These are phyloP conservation scores for Zenarchopterus dispar DNA, from an alignment of 2,797 vertebrate genomes.

Conservation along the genomic window DNA sequence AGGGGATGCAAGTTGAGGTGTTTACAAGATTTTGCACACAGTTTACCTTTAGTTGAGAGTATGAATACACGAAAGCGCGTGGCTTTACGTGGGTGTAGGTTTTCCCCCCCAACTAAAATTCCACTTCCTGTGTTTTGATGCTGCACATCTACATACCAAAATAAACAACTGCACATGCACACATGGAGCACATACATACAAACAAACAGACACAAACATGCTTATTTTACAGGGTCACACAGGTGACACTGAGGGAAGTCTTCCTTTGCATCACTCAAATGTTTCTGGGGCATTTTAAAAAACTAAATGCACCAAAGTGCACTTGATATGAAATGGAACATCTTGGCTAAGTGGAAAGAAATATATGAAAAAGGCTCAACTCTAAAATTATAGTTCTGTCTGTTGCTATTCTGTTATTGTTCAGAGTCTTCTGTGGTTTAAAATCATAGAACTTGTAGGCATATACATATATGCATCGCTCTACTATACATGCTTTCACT, in stretches of 20 bases:
- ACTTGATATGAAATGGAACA: conserved; percentile 59
- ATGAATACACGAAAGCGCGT: conserved; percentile 7
- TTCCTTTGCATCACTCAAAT: conserved; percentile 64
- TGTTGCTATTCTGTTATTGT: background rate
- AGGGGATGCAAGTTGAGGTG: conserved; percentile 12
- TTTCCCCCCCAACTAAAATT: conserved; percentile 67
- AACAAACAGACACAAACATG: conserved; percentile 35
- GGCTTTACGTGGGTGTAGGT: conserved; percentile 70
- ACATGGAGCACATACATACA: conserved; percentile 42
- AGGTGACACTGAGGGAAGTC: conserved; percentile 73
- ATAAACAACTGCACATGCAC: conserved; percentile 69
- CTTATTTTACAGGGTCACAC: conserved; percentile 64
- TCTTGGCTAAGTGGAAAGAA: conserved; percentile 43
- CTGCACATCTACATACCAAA: conserved; percentile 68
- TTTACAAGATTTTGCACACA: conserved; percentile 45
- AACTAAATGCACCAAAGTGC: conserved; percentile 49
- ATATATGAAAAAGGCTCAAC: background rate
- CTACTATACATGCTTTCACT: background rate
- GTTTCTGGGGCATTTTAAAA: conserved; percentile 75
- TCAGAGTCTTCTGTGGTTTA: no score
- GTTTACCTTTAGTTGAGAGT: conserved; percentile 36
- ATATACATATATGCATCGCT: background rate
- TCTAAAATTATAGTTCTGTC: background rate
- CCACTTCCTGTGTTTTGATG: conserved; percentile 79
- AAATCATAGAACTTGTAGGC: no score